These are phyloP conservation scores for Metalampra italica DNA, from an alignment of 2,888 invertebrate genomes.

Conservation along the genomic window DNA sequence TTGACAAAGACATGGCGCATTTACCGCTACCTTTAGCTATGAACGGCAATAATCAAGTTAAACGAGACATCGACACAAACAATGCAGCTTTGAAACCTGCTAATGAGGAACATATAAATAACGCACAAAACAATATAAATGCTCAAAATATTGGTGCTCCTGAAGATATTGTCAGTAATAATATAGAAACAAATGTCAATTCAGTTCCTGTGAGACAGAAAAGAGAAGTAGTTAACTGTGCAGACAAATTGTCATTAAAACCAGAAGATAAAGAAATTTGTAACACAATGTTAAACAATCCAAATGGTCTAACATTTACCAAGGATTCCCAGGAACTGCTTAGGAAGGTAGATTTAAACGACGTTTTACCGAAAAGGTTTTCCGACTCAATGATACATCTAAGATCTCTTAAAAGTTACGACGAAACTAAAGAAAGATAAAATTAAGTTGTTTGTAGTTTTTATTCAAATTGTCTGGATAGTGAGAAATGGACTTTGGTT, in stretches of 20 bases:
- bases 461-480: not conserved
- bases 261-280: slow-evolving; percentile 51
- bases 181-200: slow-evolving; percentile 14
- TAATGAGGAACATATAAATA: not conserved
- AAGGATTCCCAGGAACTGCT: slow-evolving; percentile 26
- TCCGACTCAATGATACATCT: slow-evolving; percentile 44
- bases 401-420: slow-evolving; percentile 55
- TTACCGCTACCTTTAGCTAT: slow-evolving; percentile 46
- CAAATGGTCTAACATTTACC: slow-evolving; percentile 9
- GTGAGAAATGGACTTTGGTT: not conserved
- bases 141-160: slow-evolving; percentile 19
- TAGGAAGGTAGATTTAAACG: slow-evolving; percentile 35
- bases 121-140: slow-evolving; percentile 12
- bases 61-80: slow-evolving; percentile 2
- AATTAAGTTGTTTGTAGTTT: not conserved
- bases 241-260: slow-evolving; percentile 36
- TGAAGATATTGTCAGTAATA: slow-evolving; percentile 3
- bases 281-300: slow-evolving; percentile 26
- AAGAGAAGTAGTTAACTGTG: slow-evolving; percentile 56
- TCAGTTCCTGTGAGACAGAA: slow-evolving; percentile 38
- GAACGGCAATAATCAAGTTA: slow-evolving; percentile 20
- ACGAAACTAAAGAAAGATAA: slow-evolving; percentile 26
- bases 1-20: slow-evolving; percentile 21
- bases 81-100: slow-evolving; percentile 3
- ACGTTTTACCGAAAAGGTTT: slow-evolving; percentile 34